Evolutionary conservation across 2,888 invertebrate genomes (phyloP), one percentile per base, ranked within the genome.

Genomic region (Gibbula magus): DNA sequence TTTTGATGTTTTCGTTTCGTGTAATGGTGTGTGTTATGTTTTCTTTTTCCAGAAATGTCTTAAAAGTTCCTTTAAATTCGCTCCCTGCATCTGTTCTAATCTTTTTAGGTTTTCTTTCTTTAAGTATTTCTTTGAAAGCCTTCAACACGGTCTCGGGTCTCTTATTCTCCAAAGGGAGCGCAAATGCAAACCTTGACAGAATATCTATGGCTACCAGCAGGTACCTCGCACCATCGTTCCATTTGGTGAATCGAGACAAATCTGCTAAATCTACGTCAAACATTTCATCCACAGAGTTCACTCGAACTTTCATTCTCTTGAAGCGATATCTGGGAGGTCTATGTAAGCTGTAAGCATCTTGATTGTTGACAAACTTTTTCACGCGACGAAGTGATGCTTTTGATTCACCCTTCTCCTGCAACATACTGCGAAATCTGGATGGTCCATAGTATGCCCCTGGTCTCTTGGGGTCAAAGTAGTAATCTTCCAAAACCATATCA

Each of bases 231-330:
- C 25, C 70, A 29, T 73, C 22, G 45, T 73, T 73, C 70, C 45
- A 35, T 35, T 73, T 73, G 8, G 3, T 73, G 20, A n/a, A 39
- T 13, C 70, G 2, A n/a, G 39, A 73, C 7, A 73, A 5, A 73
- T 73, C 70, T 0, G 45, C 70, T 5, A 73, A 45, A 45, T 73
- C 70, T n/a, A 73, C 35, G n/a, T 73, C 2, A 73, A 73, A 73
- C 70, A 73, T 73, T 73, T 73, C 70, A 20, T 73, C 16, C 32
- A 73, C 13, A 39, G 70, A 73, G 35, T 73, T 73, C 7, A 73
- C 70, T 45, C 70, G 35, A 13, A 73, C 70, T 25, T 73, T 73
- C 70, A 73, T 73, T n/a, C 70, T 8, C 20, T 73, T 73, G 39
- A 73, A 39, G 0, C 39, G 35, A 35, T 73, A 45, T 45, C 45